Evolutionary conservation across 53 echinoderm and acorn worm genomes (phyloP), one percentile per base, ranked within the genome.

Genomic region (Astropecten irregularis): DNA sequence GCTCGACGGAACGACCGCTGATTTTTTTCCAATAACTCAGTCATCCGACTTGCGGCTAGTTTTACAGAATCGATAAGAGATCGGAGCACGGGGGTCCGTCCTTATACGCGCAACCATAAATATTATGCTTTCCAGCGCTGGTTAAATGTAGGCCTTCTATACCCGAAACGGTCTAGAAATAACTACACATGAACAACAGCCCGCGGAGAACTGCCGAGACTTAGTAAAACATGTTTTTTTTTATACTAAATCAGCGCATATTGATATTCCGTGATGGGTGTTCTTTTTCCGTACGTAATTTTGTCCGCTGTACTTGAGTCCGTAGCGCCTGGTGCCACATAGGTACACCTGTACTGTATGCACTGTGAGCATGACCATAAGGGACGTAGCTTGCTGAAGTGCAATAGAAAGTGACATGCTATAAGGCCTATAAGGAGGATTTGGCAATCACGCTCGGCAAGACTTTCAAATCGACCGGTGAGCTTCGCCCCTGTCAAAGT

Each of bases 81-180:
- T 42, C 11, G 42, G 42, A 6, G n/a, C n/a, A n/a, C n/a, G n/a
- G n/a, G n/a, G n/a, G n/a, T 20, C 36, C 64, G 31, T 3, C 14
- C 37, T 36, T 64, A 36, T 36, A 18, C 29, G 64, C 15, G 18
- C 64, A 35, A n/a, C 16, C 36, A 14, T 36, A 64, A 64, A 64
- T 64, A 64, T 64, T 64, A n/a, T 64, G 64, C 38, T 64, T 64
- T 64, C 15, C 64, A 18, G 64, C 32, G 64, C 64, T 35, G 36
- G 36, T 64, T 35, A 35, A 64, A n/a, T 64, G 64, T n/a, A n/a
- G n/a, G n/a, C n/a, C n/a, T n/a, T n/a, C n/a, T 64, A 64, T 64
- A 64, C 38, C 13, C 35, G 32, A 36, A n/a, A 8, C 36, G 20
- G 64, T 18, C 64, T 19, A 64, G 36, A 37, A 62, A 64, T 36